Evolutionary conservation across 2,888 invertebrate species (phyloP), one percentile per base, ranked within the genome.

Genomic region (Drosophila mimetica): DNA sequence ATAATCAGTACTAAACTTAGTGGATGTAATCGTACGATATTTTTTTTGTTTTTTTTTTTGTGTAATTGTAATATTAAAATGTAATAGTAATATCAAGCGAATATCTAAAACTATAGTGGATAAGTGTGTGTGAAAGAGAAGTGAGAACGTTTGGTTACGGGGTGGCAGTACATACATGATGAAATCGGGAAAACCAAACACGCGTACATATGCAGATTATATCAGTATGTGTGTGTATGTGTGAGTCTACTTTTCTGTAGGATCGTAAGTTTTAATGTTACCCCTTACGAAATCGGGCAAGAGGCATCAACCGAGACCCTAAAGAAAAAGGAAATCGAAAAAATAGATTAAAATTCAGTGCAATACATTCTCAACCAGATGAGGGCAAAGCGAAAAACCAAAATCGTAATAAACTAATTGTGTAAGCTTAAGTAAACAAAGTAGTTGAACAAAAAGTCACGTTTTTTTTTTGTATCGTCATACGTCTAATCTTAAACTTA

Each of bases 391-490:
- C 16, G 30, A 41, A 36, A 69, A 54, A 32, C 34, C 16, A 37
- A 25, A 46, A 54, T 22, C 37, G 25, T 59, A 59, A 74, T 65
- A 48, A 66, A 64, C 71, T 82, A 42, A 86, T 42, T 63, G 64
- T 63, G 18, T 47, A 77, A 71, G 55, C 39, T 63, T 82, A 82
- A 82, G 82, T 78, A 76, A 64, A 51, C 28, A 2, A 52, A 58
- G 87, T 82, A 82, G 82, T 75, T 71, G 87, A 81, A 44, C 57
- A 51, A 37, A 64, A 50, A 18, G 64, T 65, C 36, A 51, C 36
- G 30, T 42, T 81, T 82, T 81, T 81, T 79, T 83, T 86, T 86
- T 86, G 80, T 77, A 80, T 86, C 69, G 71, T 84, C 81, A 81
- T 72, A 86, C 86, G 71, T 55, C 61, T 60, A 70, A 53, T 61